Evolutionary conservation across 2,888 invertebrate species (phyloP).

Genomic region (Aporophyla lueneburgensis): DNA sequence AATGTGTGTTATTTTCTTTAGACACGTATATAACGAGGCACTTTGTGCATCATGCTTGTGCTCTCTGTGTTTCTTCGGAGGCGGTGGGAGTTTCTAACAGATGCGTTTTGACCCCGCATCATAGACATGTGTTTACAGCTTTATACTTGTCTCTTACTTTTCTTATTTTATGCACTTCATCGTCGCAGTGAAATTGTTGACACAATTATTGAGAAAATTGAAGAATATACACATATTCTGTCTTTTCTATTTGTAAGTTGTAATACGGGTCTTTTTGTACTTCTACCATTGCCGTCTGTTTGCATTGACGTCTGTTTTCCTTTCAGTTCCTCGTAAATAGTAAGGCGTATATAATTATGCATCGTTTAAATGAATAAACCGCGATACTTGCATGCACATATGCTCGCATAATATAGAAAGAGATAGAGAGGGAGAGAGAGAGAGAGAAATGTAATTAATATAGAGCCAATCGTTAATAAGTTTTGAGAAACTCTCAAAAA

Average conservation of each 20-base stretch:
- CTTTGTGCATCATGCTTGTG: neutral
- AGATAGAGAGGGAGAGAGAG: too few relatives aligned
- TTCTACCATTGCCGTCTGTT: neutral
- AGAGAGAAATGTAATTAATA: too few relatives aligned
- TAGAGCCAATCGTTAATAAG: too few relatives aligned
- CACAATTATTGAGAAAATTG: neutral
- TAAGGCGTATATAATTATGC: neutral
- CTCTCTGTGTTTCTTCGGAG: neutral
- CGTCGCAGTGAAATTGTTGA: neutral
- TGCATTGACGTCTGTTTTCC: neutral
- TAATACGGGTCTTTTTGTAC: neutral
- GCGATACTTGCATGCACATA: too few relatives aligned
- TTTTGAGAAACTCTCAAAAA: too few relatives aligned
- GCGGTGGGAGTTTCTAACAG: neutral
- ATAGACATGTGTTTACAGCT: neutral
- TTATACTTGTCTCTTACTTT: neutral
- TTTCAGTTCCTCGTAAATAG: neutral
- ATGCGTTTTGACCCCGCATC: neutral
- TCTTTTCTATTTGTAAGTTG: neutral
- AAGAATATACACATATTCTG: neutral
- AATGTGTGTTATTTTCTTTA: neutral
- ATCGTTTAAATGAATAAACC: neutral
- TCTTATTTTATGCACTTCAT: neutral
- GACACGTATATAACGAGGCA: neutral
- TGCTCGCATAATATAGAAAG: too few relatives aligned